Evolutionary conservation across 2,888 invertebrate species (phyloP).

Genomic region (Diaphora mendica): DNA sequence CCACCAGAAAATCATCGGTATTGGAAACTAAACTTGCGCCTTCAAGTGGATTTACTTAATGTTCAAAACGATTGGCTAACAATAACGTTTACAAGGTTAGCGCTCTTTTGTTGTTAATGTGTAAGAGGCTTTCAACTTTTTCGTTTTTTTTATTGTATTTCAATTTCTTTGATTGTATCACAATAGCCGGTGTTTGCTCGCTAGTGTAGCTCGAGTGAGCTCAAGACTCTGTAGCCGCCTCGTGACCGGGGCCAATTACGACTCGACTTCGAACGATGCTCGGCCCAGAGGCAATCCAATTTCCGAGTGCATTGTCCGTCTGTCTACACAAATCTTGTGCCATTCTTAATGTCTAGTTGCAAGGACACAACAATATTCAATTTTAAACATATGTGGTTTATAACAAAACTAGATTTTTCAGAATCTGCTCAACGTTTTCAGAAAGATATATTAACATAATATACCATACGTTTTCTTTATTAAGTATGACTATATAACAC

Average conservation of each 20-base stretch:
- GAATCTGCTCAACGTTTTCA: neutral
- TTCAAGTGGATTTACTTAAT: constrained; percentile 75
- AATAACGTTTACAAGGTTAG: constrained; percentile 46
- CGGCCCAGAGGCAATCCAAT: constrained; percentile 77
- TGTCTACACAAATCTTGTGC: constrained; percentile 57
- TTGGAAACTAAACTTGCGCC: constrained; percentile 75
- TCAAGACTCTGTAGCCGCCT: constrained; percentile 49
- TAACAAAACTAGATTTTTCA: neutral
- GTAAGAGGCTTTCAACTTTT: constrained; percentile 32
- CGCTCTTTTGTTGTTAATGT: constrained; percentile 29
- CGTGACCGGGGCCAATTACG: constrained; percentile 75
- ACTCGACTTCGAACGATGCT: constrained; percentile 63
- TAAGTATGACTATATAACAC: neutral
- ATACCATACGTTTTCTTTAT: neutral
- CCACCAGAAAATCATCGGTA: constrained; percentile 78
- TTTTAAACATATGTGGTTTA: constrained; percentile 1
- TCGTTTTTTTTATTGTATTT: constrained; percentile 49
- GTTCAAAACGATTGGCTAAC: constrained; percentile 54
- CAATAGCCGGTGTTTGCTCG: constrained; percentile 36
- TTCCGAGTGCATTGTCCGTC: constrained; percentile 78
- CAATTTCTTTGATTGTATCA: constrained; percentile 51
- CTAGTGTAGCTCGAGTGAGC: constrained; percentile 49
- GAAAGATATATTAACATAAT: neutral
- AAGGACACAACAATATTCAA: constrained; percentile 26
- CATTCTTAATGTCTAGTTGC: constrained; percentile 45